Percentiles rank a stretch among this genome's conserved stretches.
Conservation (phyloP, 2,797 vertebrate genomes). For the Poeciliopsis paucimaculata region DNA sequence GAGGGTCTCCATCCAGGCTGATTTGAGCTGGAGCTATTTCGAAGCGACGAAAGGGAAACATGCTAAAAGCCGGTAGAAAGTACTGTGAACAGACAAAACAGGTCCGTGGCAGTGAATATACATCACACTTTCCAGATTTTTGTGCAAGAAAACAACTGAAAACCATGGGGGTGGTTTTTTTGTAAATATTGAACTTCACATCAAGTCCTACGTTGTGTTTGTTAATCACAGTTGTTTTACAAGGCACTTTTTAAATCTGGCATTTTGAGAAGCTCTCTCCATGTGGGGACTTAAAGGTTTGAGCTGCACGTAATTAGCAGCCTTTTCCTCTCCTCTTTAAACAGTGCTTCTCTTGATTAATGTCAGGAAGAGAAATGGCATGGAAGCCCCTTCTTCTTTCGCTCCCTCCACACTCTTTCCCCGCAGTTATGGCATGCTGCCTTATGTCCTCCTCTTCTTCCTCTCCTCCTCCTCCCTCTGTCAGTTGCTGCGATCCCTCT, state of each 20-base stretch:
- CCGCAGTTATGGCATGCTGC: conserved; percentile 58
- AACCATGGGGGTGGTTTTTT: not conserved
- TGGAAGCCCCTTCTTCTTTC: conserved; percentile 32
- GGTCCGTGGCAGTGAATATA: not conserved
- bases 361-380: conserved; percentile 48
- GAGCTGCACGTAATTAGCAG: conserved; percentile 77
- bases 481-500: conserved; percentile 49
- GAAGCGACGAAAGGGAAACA: not conserved
- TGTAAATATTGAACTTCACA: not conserved
- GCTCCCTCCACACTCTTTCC: conserved; percentile 33
- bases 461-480: conserved; percentile 15
- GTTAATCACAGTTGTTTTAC: not conserved
- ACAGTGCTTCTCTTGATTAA: conserved; percentile 76
- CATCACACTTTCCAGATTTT: not conserved
- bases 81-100: not conserved
- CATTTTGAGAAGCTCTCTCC: not conserved
- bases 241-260: not conserved
- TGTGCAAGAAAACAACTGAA: not conserved
- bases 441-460: conserved; percentile 34
- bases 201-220: not conserved
- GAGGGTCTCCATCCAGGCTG: not conserved
- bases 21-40: not conserved
- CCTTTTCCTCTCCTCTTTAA: conserved; percentile 73
- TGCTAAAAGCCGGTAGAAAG: not conserved
- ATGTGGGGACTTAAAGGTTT: conserved; percentile 18